These are phyloP conservation scores for Thamnophis sirtalis DNA, from an alignment of 2,113 vertebrate genomes.

Conservation along the genomic window DNA sequence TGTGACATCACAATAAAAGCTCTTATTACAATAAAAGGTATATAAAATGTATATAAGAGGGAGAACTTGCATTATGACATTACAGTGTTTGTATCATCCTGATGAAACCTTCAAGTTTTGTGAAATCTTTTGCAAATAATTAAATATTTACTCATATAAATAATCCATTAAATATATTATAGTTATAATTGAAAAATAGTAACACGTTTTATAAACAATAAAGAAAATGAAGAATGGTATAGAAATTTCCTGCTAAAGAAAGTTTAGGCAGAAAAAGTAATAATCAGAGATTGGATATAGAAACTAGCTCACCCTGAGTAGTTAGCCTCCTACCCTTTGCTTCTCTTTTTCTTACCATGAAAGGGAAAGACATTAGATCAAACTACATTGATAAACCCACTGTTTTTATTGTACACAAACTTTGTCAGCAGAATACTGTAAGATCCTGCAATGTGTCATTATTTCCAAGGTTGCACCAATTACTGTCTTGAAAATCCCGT, in stretches of 20 bases:
- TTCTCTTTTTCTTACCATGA: background rate
- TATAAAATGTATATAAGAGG: background rate
- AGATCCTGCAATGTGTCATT: slow-evolving; percentile 12
- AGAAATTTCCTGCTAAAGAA: background rate
- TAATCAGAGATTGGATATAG: background rate
- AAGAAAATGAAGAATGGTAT: background rate
- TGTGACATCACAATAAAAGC: background rate
- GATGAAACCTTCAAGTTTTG: background rate
- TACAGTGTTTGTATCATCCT: background rate
- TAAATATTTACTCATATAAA: background rate
- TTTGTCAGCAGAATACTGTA: slow-evolving; percentile 11
- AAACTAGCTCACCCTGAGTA: background rate
- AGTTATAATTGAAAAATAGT: background rate
- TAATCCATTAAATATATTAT: background rate
- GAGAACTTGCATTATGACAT: background rate
- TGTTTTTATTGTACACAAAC: slow-evolving; percentile 8
- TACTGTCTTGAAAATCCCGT: slow-evolving; percentile 15
- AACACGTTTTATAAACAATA: background rate
- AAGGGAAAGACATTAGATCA: slow-evolving; percentile 5
- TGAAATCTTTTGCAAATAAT: background rate
- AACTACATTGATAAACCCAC: background rate
- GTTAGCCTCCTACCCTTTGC: background rate
- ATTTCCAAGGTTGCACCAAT: slow-evolving; percentile 18
- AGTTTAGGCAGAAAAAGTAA: background rate
- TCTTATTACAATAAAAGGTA: background rate